Evolutionary conservation across 2,113 vertebrate species (phyloP).

Genomic region (Petrocephalus zakoni): DNA sequence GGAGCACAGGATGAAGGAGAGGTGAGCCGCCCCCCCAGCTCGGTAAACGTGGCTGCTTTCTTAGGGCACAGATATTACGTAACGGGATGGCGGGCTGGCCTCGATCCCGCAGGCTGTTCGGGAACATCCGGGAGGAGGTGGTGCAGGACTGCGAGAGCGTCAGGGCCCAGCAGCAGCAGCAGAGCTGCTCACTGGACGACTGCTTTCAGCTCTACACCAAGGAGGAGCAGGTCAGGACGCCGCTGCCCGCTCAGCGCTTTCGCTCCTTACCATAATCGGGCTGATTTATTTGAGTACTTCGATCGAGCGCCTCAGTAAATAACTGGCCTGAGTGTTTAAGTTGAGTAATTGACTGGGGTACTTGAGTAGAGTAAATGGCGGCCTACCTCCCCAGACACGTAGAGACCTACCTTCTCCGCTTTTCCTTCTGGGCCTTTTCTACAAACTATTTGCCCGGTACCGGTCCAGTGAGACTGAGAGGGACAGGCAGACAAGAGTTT

Average conservation of each 20-base stretch:
- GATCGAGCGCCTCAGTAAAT: background rate
- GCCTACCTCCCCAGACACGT: background rate
- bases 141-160: slow-evolving; percentile 82
- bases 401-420: no score
- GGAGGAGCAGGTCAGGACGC: slow-evolving; percentile 80
- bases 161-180: slow-evolving; percentile 75
- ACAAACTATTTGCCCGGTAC: background rate
- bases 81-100: background rate
- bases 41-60: background rate
- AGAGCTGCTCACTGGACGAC: slow-evolving; percentile 84
- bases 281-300: background rate
- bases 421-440: background rate
- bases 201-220: slow-evolving; percentile 98
- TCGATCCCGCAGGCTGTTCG: slow-evolving; percentile 71
- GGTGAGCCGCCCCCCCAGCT: slow-evolving; percentile 59
- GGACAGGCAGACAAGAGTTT: background rate
- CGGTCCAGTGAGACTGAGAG: background rate
- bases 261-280: background rate
- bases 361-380: background rate
- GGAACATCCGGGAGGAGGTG: slow-evolving; percentile 80
- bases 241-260: background rate
- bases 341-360: background rate
- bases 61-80: background rate
- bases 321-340: background rate
- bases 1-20: slow-evolving; percentile 76